Evolutionary conservation across 2,113 vertebrate genomes (phyloP).

Genomic region (Ailuropoda melanoleuca): DNA sequence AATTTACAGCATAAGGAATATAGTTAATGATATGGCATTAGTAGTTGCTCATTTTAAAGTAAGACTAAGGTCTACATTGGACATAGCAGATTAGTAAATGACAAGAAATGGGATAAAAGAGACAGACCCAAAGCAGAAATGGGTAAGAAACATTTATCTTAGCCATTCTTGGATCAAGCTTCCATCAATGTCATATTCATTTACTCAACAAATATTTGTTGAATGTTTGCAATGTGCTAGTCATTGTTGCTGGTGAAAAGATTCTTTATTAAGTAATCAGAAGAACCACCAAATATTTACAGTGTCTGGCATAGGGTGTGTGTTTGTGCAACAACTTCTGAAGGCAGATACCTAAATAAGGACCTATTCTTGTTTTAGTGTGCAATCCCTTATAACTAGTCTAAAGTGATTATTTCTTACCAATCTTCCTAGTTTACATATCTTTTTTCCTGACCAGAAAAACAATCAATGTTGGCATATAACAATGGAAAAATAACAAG

Average conservation of each 20-base stretch:
- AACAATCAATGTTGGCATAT: background rate
- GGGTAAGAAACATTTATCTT: background rate
- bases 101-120: background rate
- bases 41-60: background rate
- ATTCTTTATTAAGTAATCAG: background rate
- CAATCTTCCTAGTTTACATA: background rate
- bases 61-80: background rate
- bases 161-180: background rate
- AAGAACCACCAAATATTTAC: background rate
- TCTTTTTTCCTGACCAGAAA: background rate
- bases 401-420: background rate
- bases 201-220: background rate
- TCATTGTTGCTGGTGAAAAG: background rate
- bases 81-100: background rate
- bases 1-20: background rate
- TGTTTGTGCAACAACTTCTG: background rate
- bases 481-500: background rate
- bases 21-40: background rate
- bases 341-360: background rate
- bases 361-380: background rate
- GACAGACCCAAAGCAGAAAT: background rate
- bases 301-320: background rate
- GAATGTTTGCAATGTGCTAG: background rate
- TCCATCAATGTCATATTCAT: background rate
- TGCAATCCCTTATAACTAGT: background rate